These are phyloP conservation scores for Hermatobates lingyangjiaoensis DNA, from an alignment of 1,140 invertebrate species.

Conservation along the genomic window DNA sequence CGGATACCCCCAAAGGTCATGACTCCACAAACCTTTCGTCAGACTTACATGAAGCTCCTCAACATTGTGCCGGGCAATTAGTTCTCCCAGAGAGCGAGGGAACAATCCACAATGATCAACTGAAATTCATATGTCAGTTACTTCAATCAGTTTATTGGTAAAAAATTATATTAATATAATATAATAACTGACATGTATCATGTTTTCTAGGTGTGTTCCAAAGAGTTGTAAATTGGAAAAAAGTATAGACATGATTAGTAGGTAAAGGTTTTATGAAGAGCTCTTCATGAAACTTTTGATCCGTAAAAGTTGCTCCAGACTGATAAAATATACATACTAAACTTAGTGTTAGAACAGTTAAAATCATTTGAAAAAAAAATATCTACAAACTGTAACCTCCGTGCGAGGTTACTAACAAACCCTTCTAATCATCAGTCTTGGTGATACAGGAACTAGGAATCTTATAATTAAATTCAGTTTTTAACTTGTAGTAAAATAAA, in stretches of 20 bases:
- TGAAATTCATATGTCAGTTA: slow-evolving; percentile 9
- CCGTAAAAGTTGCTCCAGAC: too few relatives aligned
- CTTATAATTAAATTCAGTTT: too few relatives aligned
- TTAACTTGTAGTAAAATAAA: too few relatives aligned
- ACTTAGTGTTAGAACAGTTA: too few relatives aligned
- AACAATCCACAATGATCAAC: slow-evolving; percentile 55
- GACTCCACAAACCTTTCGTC: slow-evolving; percentile 82
- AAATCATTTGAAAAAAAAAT: too few relatives aligned
- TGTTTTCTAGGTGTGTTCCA: slow-evolving; percentile 35
- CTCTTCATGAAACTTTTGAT: slow-evolving; percentile 39
- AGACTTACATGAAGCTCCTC: slow-evolving; percentile 80
- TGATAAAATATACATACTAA: too few relatives aligned
- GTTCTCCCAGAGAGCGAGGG: slow-evolving; percentile 74
- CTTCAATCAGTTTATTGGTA: neutral
- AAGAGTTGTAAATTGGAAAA: slow-evolving; percentile 68
- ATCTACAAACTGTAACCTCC: too few relatives aligned
- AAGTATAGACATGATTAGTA: slow-evolving; percentile 57
- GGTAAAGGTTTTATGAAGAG: slow-evolving; percentile 56
- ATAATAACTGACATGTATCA: slow-evolving; percentile 32
- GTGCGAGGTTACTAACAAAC: too few relatives aligned
- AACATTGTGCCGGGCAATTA: slow-evolving; percentile 65
- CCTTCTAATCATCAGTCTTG: too few relatives aligned
- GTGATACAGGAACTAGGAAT: too few relatives aligned
- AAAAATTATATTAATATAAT: neutral
- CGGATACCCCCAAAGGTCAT: slow-evolving; percentile 84